Base-by-base conservation (phyloP, 2,888 invertebrate genomes). In the Schizotus pectinicornis region DNA sequence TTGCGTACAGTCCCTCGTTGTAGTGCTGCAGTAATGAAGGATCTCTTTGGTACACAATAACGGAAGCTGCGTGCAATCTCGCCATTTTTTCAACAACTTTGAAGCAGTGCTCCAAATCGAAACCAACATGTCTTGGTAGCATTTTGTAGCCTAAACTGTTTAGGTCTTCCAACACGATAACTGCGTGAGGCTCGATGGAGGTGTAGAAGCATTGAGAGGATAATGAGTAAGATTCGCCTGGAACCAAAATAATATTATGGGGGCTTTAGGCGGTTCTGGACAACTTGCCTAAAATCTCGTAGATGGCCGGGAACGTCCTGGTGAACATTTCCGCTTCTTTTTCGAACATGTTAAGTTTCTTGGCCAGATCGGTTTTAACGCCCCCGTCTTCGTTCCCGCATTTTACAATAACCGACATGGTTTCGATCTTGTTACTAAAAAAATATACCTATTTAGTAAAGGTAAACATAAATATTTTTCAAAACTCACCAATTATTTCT, bases 131-230 rank as follows among this genome's bases (percentile, higher is more conserved):
- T 38, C 85, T 79, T 62, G 81, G 80, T 13, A 81, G 81, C 79
- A 85, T 79, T 58, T 81, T 79, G 65, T 81, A 85, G 32, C 84
- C 84, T 46, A 80, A 73, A 45, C 80, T 79, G n/a, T 81, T 80
- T 36, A 86, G 75, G 69, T 87, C 86, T 66, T 87, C 85, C 35
- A 87, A 71, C 1, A 86, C 72, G 34, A 83, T 68, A 6, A 80
- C 63, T 12, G 72, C 49, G 5, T 79, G 79, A 35, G 78, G 70
- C 30, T 72, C 69, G n/a, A 63, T 54, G 39, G 76, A 73, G 7
- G 75, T 65, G 62, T 77, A 74, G 5, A 78, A 59, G 14, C 74
- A 72, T 49, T 70, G 70, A 0, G 75, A 78, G 3, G 64, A 76
- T 62, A 58, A 75, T n/a, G 48, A 70, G 41, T 65, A 68, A 38